A percentile compares a stretch with the other conserved stretches of the same genome.
These are phyloP conservation scores for Drosophila koepferae DNA, from an alignment of 2,888 invertebrate genomes.

Conservation along the genomic window DNA sequence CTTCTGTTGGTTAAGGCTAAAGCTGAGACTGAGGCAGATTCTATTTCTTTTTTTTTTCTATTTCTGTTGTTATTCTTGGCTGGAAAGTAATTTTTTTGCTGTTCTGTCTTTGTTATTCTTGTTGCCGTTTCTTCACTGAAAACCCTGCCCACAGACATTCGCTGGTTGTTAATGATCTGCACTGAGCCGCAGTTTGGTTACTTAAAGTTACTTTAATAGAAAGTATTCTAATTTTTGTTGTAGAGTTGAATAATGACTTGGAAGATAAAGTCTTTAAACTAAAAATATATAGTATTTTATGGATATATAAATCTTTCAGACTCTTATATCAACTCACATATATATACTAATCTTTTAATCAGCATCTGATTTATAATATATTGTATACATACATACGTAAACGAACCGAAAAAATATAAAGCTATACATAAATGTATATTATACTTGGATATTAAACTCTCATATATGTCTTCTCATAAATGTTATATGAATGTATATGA, in stretches of 20 bases:
- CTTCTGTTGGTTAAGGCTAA: slow-evolving; percentile 18
- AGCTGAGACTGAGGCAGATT: slow-evolving; percentile 8
- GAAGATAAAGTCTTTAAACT: neutral
- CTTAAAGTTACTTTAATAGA: slow-evolving; percentile 26
- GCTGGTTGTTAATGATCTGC: slow-evolving; percentile 67
- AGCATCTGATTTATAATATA: neutral
- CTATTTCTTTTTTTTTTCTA: slow-evolving; percentile 3
- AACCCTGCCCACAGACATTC: slow-evolving; percentile 53
- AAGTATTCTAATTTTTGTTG: slow-evolving; percentile 12
- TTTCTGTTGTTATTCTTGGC: slow-evolving; percentile 26
- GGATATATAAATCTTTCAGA: neutral
- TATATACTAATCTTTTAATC: neutral
- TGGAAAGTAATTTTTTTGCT: slow-evolving; percentile 2
- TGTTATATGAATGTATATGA: neutral
- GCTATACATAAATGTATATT: no score
- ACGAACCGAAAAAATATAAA: no score
- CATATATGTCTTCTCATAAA: neutral
- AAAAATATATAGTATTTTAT: neutral
- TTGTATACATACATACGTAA: no score
- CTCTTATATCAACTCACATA: neutral
- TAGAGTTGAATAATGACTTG: neutral
- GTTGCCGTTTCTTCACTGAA: slow-evolving; percentile 35
- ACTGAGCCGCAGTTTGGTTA: slow-evolving; percentile 43
- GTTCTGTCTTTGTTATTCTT: slow-evolving; percentile 53
- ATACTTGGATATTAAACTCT: neutral